Evolutionary conservation across 2,113 vertebrate species (phyloP).

Genomic region (Bubo blakistoni): DNA sequence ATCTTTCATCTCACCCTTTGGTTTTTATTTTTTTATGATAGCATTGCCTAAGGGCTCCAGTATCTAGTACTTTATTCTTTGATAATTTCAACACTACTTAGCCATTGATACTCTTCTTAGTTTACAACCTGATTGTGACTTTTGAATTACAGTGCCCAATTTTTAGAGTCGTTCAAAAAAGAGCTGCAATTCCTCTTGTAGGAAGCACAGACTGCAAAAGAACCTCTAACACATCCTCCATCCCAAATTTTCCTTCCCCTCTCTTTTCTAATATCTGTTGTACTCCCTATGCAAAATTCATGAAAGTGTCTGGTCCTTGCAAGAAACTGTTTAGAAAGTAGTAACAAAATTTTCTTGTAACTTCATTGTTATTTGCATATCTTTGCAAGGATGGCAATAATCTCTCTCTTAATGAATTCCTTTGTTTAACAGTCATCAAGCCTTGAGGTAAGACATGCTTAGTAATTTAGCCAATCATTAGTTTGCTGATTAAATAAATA

Average conservation of each 20-base stretch:
- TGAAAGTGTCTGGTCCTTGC: neutral
- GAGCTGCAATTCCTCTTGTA: neutral
- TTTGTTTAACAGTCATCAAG: neutral
- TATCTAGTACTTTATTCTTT: neutral
- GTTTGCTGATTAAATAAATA: conserved; percentile 18
- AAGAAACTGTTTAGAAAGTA: neutral
- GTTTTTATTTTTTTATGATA: neutral
- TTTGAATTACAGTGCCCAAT: neutral
- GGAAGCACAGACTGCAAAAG: neutral
- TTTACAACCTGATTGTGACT: neutral
- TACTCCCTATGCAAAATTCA: neutral
- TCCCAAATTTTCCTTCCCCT: neutral
- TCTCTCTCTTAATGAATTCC: neutral
- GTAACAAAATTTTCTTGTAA: neutral
- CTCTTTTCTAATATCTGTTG: neutral
- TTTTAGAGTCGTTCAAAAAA: neutral
- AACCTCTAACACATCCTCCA: rapidly evolving
- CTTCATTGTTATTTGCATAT: neutral
- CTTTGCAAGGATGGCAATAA: neutral
- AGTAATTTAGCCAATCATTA: neutral
- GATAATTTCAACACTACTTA: neutral
- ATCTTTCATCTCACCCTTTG: neutral
- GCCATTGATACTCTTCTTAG: neutral
- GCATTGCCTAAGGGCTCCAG: neutral
- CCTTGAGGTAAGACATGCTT: neutral